These are phyloP conservation scores for Latrodectus hesperus DNA, from an alignment of 2,888 invertebrate species.

Conservation along the genomic window DNA sequence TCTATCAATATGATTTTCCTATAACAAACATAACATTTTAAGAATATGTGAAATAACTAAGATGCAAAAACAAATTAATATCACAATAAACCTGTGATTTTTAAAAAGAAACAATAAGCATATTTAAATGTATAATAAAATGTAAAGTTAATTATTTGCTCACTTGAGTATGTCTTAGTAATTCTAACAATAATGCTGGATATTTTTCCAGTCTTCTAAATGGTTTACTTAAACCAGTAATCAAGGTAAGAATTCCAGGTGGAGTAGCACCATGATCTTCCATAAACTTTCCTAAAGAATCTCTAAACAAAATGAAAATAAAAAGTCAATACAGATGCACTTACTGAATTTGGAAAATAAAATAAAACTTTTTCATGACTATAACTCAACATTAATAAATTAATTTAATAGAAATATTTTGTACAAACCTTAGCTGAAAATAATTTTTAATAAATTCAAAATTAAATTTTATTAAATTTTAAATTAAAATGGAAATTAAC, in stretches of 20 bases:
- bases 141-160: background rate
- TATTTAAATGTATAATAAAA: background rate
- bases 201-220: conserved; percentile 96
- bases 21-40: conserved; percentile 48
- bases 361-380: no score
- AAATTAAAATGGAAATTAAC: no score
- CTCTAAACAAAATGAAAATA: conserved; percentile 77
- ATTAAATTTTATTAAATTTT: no score
- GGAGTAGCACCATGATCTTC: conserved; percentile 89
- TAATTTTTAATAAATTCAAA: no score
- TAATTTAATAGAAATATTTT: no score
- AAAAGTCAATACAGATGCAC: no score
- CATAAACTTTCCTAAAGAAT: conserved; percentile 89
- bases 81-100: background rate
- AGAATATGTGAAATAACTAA: background rate
- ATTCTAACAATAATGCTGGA: conserved; percentile 88
- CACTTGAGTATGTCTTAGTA: conserved; percentile 92
- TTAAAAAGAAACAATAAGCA: background rate
- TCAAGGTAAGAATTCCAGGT: conserved; percentile 90
- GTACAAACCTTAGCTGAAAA: no score
- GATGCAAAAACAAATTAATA: background rate
- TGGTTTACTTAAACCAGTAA: conserved; percentile 94
- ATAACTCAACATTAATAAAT: no score
- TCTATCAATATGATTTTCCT: conserved; percentile 93
- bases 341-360: no score